phyloP scores from a whole-genome alignment of 2,113 vertebrate species.

The Sula dactylatra region DNA sequence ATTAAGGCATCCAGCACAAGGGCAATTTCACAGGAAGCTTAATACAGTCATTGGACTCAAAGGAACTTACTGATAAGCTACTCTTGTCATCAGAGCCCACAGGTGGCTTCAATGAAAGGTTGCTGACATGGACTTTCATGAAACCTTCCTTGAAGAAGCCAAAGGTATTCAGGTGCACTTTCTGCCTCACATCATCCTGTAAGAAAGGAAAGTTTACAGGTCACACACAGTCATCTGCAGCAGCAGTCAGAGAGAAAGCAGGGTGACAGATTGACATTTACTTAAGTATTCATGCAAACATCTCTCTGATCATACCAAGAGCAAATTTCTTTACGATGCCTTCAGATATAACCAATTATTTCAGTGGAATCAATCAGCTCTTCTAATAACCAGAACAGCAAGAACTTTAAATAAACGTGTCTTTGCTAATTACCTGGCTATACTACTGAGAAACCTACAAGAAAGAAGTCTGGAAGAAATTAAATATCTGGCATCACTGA shows the following conservation, averaged over 20 bases:
- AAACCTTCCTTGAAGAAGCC: slow-evolving; percentile 85
- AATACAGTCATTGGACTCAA: neutral
- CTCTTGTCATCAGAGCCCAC: neutral
- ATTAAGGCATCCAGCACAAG: neutral
- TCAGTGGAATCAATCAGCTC: neutral
- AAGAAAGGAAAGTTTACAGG: neutral
- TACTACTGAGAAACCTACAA: neutral
- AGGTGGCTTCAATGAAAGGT: slow-evolving; percentile 66
- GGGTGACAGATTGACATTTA: neutral
- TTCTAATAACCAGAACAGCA: neutral
- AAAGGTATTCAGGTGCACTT: slow-evolving; percentile 86
- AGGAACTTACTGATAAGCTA: slow-evolving; percentile 53
- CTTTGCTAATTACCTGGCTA: neutral
- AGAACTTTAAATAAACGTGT: neutral
- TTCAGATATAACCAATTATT: neutral
- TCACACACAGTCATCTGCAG: neutral
- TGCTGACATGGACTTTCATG: slow-evolving; percentile 80
- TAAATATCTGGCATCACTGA: neutral
- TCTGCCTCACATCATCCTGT: slow-evolving; percentile 83
- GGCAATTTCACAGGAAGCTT: neutral
- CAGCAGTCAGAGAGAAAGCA: neutral
- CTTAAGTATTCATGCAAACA: neutral
- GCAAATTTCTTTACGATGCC: neutral
- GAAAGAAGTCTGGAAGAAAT: neutral
- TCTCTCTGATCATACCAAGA: neutral